Base-by-base conservation (phyloP, 2,113 vertebrate genomes). In the Percopsis transmontana region DNA sequence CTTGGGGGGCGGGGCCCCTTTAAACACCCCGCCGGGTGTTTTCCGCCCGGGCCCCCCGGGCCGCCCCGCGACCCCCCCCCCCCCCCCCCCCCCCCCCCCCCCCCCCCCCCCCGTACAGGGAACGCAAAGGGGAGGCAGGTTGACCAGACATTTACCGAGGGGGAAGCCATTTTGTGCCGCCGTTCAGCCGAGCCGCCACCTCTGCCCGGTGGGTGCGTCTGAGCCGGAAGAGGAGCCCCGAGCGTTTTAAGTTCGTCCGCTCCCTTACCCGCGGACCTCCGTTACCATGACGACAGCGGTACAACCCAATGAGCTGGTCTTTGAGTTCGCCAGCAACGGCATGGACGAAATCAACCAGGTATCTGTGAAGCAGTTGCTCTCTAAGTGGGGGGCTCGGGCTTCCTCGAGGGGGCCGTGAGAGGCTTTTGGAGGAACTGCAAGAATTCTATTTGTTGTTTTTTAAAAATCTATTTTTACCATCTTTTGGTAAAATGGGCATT, bases 241-340 rank as follows among this genome's bases (percentile, higher is more conserved):
- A 57, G 67, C 54, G 56, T 60, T 83, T 80, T 80, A 23, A 55
- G 77, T 3, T 33, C 27, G 5, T 70, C 84, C 68, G 73, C 81
- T 85, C 79, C 50, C 80, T 79, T 80, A 70, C 76, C 85, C 66
- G 56, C 74, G 77, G 72, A 80, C 75, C 87, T 67, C 40, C 63
- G 51, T 72, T 77, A 83, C 83, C 85, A 96, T 95, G 94, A 93
- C 93, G 70, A 91, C 94, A 74, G 93, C 91, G 20, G 82, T 94
- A 23, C 93, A 94, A 70, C 85, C 93, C 58, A 92, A 75, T 38
- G 94, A 96, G 70, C 88, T 96, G 85, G 89, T 95, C 80, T 95
- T 96, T 76, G 94, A 96, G 66, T 95, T 95, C 62, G 93, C 94
- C 84, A 95, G 92, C 89, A 94, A 94, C 80, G 93, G 93, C 69